Percentiles rank a stretch among this genome's conserved stretches.
Evolutionary conservation across 2,797 vertebrate genomes (phyloP).

Genomic region (Centroberyx gerrardi): DNA sequence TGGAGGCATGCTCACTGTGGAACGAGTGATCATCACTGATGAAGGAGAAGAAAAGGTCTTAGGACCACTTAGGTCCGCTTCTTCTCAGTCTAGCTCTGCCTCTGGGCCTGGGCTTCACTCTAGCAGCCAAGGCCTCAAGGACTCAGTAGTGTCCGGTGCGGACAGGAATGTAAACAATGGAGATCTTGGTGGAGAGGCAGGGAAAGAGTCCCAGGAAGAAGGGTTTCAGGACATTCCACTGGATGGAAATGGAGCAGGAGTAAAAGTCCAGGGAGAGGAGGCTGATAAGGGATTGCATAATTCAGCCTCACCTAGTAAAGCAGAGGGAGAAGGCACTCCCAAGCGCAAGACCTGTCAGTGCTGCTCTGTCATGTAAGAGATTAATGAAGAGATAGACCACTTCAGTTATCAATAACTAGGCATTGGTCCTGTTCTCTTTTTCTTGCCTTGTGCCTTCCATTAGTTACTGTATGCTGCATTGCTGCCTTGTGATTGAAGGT

Average conservation of each 20-base stretch:
- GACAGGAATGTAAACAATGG: not conserved
- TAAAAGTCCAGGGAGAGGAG: slow-evolving; percentile 39
- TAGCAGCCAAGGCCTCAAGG: not conserved
- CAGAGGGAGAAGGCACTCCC: slow-evolving; percentile 31
- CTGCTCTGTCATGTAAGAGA: slow-evolving; percentile 82
- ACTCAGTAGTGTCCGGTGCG: not conserved
- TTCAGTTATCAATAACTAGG: not conserved
- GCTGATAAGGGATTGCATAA: slow-evolving; percentile 18
- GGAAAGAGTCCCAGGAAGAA: slow-evolving; percentile 22
- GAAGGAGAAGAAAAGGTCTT: slow-evolving; percentile 74
- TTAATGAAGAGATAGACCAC: slow-evolving; percentile 11
- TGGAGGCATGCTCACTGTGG: slow-evolving; percentile 70
- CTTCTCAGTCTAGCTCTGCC: slow-evolving; percentile 3
- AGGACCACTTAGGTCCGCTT: slow-evolving; percentile 10
- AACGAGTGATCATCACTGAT: slow-evolving; percentile 80
- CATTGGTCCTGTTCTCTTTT: not conserved
- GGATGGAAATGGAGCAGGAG: slow-evolving; percentile 46
- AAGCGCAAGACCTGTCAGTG: slow-evolving; percentile 81
- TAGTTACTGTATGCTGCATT: not conserved
- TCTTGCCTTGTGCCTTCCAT: slow-evolving; percentile 7
- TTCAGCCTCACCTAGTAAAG: slow-evolving; percentile 18
- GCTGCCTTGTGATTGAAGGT: slow-evolving; percentile 3
- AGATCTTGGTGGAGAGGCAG: slow-evolving; percentile 8
- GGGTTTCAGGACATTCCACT: slow-evolving; percentile 62
- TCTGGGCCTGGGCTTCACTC: not conserved